Conservation (phyloP, 2,888 invertebrate species). For the Leucophora obtusa region DNA sequence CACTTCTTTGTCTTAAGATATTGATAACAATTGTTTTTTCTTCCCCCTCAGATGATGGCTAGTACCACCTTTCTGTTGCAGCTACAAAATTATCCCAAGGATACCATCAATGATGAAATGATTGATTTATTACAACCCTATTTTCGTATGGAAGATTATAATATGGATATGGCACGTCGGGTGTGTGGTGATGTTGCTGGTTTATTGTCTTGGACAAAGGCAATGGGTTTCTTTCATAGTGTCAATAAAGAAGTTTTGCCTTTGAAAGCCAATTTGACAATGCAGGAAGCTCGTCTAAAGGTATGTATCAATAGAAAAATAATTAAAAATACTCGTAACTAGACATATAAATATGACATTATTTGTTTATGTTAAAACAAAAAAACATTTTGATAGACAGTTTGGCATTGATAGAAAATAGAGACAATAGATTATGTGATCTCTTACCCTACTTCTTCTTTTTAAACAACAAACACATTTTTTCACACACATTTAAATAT, state of each 20-base stretch:
- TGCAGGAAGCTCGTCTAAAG: constrained; percentile 93
- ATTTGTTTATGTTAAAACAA: constrained; percentile 9
- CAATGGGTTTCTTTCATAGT: constrained; percentile 96
- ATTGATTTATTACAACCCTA: constrained; percentile 95
- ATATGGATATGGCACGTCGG: constrained; percentile 96
- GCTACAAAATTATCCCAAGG: constrained; percentile 96
- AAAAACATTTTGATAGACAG: constrained; percentile 14
- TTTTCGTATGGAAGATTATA: constrained; percentile 97
- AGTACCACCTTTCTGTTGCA: constrained; percentile 94
- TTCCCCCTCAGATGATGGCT: constrained; percentile 89
- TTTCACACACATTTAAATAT: too few relatives aligned
- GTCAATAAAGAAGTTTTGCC: constrained; percentile 98
- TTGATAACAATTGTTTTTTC: constrained; percentile 3
- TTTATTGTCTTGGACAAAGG: constrained; percentile 96
- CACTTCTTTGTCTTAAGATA: neutral
- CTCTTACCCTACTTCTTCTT: too few relatives aligned
- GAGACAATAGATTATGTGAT: too few relatives aligned
- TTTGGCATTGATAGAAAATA: neutral
- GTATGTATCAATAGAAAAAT: constrained; percentile 73
- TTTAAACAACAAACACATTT: too few relatives aligned
- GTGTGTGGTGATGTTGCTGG: constrained; percentile 99
- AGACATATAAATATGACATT: constrained; percentile 1
- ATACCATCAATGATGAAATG: constrained; percentile 98
- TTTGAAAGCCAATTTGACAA: constrained; percentile 92
- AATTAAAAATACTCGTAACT: constrained; percentile 10